These are phyloP conservation scores for Gymnocheta viridis DNA, from an alignment of 2,888 invertebrate genomes.

Conservation along the genomic window DNA sequence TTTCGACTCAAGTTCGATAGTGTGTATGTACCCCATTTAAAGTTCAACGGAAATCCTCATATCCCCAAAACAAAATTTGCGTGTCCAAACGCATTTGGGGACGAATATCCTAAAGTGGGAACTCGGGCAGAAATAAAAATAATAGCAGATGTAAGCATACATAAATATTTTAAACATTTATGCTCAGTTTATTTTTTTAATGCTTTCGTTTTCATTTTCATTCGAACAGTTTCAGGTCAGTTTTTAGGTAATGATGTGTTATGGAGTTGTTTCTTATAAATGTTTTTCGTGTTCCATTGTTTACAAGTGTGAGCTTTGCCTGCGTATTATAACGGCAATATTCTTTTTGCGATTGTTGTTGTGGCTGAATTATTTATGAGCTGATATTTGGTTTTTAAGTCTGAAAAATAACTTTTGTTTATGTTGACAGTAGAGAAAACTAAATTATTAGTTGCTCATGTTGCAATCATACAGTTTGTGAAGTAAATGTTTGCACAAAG, in stretches of 20 bases:
- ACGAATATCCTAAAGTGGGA: no score
- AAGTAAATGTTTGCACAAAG: constrained; percentile 1
- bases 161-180: not conserved
- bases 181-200: not conserved
- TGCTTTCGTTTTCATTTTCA: constrained; percentile 15
- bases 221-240: not conserved
- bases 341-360: not conserved
- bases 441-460: not conserved
- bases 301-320: constrained; percentile 8
- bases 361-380: constrained; percentile 18
- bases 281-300: constrained; percentile 3
- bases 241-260: not conserved
- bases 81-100: no score
- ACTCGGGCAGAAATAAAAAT: no score
- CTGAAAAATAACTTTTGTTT: constrained; percentile 17
- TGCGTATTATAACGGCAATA: constrained; percentile 3
- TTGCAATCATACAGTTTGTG: not conserved
- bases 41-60: no score
- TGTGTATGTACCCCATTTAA: no score
- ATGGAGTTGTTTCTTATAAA: not conserved
- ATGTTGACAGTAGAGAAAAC: not conserved
- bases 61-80: no score
- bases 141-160: not conserved
- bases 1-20: no score
- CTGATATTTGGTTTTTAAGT: constrained; percentile 3